Evolutionary conservation across 2,888 invertebrate genomes (phyloP).

Genomic region (Campoplex capitator): DNA sequence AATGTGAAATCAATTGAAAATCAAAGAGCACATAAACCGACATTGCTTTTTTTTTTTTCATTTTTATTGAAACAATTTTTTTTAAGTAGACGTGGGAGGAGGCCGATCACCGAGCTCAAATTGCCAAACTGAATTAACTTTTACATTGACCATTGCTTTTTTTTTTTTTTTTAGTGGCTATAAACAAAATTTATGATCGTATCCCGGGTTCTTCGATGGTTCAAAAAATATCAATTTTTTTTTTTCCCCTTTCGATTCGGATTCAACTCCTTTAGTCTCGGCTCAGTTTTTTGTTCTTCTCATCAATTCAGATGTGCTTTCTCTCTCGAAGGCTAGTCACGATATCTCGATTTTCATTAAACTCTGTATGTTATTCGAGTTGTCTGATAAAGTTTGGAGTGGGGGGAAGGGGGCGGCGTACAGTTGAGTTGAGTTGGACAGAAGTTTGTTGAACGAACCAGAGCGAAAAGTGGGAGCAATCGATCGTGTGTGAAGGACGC

Average conservation of each 20-base stretch:
- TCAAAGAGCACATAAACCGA: neutral
- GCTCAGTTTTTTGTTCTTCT: neutral
- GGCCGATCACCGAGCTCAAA: neutral
- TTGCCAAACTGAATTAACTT: slow-evolving; percentile 21
- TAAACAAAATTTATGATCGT: slow-evolving; percentile 5
- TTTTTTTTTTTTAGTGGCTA: neutral
- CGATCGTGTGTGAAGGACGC: slow-evolving; percentile 10
- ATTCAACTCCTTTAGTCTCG: slow-evolving; percentile 4
- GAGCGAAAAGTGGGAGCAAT: neutral
- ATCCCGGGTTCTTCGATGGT: neutral
- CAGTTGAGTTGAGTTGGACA: neutral
- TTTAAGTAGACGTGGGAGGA: neutral
- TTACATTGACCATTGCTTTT: neutral
- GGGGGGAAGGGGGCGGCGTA: too few relatives aligned
- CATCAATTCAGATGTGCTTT: neutral
- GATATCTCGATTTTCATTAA: slow-evolving; percentile 26
- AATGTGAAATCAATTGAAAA: neutral
- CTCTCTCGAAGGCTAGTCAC: slow-evolving; percentile 21
- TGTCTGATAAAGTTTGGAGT: neutral
- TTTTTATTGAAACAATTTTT: neutral
- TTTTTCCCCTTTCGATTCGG: neutral
- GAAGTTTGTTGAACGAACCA: slow-evolving; percentile 9
- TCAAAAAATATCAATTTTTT: slow-evolving; percentile 20
- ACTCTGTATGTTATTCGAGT: slow-evolving; percentile 21
- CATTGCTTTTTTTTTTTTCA: neutral